These are phyloP conservation scores for Cydia fagiglandana DNA, from an alignment of 1,140 invertebrate species.

Conservation along the genomic window DNA sequence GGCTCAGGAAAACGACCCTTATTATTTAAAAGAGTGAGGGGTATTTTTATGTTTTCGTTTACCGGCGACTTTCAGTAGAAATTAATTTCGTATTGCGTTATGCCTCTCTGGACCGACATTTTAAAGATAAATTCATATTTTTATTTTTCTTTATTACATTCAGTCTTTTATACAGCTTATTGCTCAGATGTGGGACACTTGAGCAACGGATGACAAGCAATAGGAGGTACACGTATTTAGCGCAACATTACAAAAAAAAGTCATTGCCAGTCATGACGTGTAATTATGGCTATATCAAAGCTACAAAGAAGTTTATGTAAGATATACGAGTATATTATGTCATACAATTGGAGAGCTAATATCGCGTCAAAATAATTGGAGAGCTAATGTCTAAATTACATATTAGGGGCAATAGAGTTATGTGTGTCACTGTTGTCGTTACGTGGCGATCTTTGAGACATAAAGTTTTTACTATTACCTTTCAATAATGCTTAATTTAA, in stretches of 20 bases:
- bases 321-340: neutral
- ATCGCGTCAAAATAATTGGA: conserved; percentile 2
- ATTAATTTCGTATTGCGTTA: conserved; percentile 10
- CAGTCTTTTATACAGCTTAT: neutral
- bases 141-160: neutral
- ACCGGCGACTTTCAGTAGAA: neutral
- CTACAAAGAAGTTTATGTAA: conserved; percentile 24
- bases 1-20: conserved; percentile 37
- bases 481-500: too few species aligned
- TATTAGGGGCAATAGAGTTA: neutral
- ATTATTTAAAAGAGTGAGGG: conserved; percentile 21
- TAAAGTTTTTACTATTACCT: neutral
- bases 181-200: conserved; percentile 15
- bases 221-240: conserved; percentile 16
- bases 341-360: neutral
- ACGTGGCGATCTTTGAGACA: neutral
- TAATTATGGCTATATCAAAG: conserved; percentile 4
- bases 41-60: conserved; percentile 21
- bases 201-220: conserved; percentile 23
- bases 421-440: neutral
- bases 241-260: conserved; percentile 15
- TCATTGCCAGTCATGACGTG: conserved; percentile 28
- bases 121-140: neutral
- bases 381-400: conserved; percentile 18
- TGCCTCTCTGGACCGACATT: neutral